Evolutionary conservation across 1,140 invertebrate genomes (phyloP), one percentile per base, ranked within the genome.

Genomic region (Conopomorpha cramerella): DNA sequence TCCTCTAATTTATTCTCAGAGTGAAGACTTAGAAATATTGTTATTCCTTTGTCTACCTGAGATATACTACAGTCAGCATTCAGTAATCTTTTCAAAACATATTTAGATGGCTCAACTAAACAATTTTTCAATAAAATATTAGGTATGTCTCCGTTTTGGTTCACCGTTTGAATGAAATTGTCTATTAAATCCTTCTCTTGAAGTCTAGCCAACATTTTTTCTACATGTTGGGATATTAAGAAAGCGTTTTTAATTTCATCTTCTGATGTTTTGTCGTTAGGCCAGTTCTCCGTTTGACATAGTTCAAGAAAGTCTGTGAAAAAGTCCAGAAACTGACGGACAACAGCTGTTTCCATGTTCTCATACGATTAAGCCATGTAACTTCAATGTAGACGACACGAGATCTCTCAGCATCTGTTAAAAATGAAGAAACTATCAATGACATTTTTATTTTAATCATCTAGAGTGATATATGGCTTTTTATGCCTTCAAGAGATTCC

Each of bases 191-290:
- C 43, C 7, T 39, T 40, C 36, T 60, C 52, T 39, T 73, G 49
- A 8, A 79, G 51, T 47, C 60, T 66, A 34, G 57, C 38, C 4
- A 77, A 43, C 39, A 56, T 58, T 43, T 70, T 77, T 51, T 82
- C 80, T 27, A 83, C 53, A 43, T 77, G 78, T 35, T 51, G 39
- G 8, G 73, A 66, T 30, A 72, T 54, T 39, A 73, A 42, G 49
- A 83, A 79, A n/a, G 67, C 60, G 45, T 58, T 78, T 51, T 51
- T 62, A n/a, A 82, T 62, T 48, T 79, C 70, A 46, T 61, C 55
- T 34, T 43, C 35, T 15, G 36, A 35, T 4, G 67, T 77, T 0
- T 53, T 51, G 39, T 60, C 53, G 40, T 60, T 55, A 2, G 76
- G 62, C 79, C 78, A 81, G 15, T 54, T 46, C 2, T 59, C 43